Percentiles rank a stretch among this genome's conserved stretches.
Conservation (phyloP, 2,113 vertebrate genomes). For the Danionella cerebrum region DNA sequence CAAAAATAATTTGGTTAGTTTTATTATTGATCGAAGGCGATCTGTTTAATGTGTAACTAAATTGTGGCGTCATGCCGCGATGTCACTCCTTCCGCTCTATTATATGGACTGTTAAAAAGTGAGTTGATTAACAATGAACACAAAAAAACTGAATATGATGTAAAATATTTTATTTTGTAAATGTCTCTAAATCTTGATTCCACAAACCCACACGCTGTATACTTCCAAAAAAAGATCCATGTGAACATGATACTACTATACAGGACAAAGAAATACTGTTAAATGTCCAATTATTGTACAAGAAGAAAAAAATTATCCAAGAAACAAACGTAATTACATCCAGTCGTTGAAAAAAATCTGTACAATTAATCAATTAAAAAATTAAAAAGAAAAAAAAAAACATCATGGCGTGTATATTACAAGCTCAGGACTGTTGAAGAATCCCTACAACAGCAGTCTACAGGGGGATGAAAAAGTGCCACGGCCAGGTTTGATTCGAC, state of each 20-base stretch:
- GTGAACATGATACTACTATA: conserved; percentile 86
- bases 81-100: too few relatives aligned
- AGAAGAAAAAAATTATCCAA: conserved; percentile 79
- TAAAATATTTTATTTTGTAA: conserved; percentile 99
- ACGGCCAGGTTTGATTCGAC: conserved; percentile 71
- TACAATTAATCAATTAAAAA: conserved; percentile 85
- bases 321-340: conserved; percentile 86
- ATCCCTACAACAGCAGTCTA: conserved; percentile 65
- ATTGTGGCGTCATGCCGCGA: too few relatives aligned
- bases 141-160: conserved; percentile 54
- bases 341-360: conserved; percentile 86
- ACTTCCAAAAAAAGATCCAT: conserved; percentile 68
- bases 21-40: too few relatives aligned
- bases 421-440: conserved; percentile 67
- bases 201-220: conserved; percentile 87
- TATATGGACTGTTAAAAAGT: too few relatives aligned
- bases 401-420: conserved; percentile 88
- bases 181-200: conserved; percentile 98
- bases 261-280: conserved; percentile 86
- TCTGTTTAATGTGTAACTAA: too few relatives aligned
- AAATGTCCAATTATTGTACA: conserved; percentile 83
- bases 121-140: too few relatives aligned
- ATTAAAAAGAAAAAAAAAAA: conserved; percentile 88
- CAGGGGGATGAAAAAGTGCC: conserved; percentile 71
- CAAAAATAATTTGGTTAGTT: too few relatives aligned